These are phyloP conservation scores for Cyprinodon brontotheroides DNA, from an alignment of 2,113 vertebrate species.

Conservation along the genomic window DNA sequence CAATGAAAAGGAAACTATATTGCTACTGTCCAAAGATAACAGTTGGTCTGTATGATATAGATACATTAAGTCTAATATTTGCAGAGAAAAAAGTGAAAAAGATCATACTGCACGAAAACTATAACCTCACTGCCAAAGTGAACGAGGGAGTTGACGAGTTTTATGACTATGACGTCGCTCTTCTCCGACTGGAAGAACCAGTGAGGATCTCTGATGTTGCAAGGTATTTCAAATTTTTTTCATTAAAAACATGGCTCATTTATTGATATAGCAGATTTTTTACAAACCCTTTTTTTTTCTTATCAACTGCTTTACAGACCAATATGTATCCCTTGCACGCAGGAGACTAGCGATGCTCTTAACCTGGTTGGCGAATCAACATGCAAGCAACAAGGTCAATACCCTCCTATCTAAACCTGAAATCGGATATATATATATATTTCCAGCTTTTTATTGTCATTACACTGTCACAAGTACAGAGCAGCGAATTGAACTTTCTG, in stretches of 20 bases:
- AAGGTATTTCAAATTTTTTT: slow-evolving; percentile 47
- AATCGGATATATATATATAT: background rate
- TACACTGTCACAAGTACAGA: too few relatives aligned
- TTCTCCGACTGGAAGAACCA: slow-evolving; percentile 56
- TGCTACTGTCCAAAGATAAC: too few relatives aligned
- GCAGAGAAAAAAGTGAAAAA: slow-evolving; percentile 39
- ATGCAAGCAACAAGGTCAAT: slow-evolving; percentile 73
- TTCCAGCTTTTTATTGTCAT: background rate
- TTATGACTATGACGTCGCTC: slow-evolving; percentile 80
- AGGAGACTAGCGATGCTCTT: slow-evolving; percentile 69
- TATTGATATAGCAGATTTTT: background rate
- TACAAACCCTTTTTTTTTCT: slow-evolving; percentile 2
- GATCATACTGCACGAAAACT: slow-evolving; percentile 42
- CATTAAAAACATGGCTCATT: background rate
- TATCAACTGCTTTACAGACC: slow-evolving; percentile 50
- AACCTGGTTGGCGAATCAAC: slow-evolving; percentile 38
- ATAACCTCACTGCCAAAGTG: slow-evolving; percentile 20
- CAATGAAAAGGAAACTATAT: too few relatives aligned
- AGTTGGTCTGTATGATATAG: too few relatives aligned
- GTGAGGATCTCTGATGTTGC: background rate
- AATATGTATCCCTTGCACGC: slow-evolving; percentile 81
- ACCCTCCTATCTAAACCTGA: background rate
- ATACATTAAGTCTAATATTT: background rate
- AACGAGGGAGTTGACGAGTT: slow-evolving; percentile 55
- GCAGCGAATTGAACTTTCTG: too few relatives aligned